Conservation (phyloP, 2,888 invertebrate species). For the Escarpia spicata region DNA sequence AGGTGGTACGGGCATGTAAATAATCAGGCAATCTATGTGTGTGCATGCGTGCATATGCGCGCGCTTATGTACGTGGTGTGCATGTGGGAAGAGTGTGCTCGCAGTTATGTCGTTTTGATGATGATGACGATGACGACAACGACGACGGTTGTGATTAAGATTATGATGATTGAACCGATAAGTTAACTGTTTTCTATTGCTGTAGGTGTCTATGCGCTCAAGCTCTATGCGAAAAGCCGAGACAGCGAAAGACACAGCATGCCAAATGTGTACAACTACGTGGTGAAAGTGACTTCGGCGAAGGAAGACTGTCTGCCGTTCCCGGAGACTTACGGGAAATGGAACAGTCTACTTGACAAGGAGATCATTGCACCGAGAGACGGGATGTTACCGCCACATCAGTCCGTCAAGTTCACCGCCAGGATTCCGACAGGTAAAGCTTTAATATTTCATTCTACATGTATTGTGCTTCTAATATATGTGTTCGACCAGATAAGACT, state of each 20-base stretch:
- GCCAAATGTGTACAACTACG: neutral
- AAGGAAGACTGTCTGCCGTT: neutral
- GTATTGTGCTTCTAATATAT: no score
- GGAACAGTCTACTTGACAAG: neutral
- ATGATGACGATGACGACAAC: neutral
- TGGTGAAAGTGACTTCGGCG: neutral
- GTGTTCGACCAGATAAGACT: no score
- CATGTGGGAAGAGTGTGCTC: no score
- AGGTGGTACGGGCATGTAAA: no score
- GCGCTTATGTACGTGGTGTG: no score
- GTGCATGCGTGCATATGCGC: no score
- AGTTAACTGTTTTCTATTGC: neutral
- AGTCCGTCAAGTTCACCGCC: neutral
- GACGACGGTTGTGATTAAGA: neutral
- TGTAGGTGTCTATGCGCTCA: neutral
- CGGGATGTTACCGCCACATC: neutral
- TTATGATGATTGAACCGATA: neutral
- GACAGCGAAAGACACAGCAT: neutral
- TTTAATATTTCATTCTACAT: neutral
- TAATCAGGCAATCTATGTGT: no score
- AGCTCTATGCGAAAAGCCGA: neutral
- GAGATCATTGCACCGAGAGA: neutral
- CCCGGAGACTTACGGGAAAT: neutral
- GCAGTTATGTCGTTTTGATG: neutral
- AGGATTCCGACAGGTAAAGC: neutral